Conservation (phyloP, 2,113 vertebrate species). For the Cochlearius cochlearius region DNA sequence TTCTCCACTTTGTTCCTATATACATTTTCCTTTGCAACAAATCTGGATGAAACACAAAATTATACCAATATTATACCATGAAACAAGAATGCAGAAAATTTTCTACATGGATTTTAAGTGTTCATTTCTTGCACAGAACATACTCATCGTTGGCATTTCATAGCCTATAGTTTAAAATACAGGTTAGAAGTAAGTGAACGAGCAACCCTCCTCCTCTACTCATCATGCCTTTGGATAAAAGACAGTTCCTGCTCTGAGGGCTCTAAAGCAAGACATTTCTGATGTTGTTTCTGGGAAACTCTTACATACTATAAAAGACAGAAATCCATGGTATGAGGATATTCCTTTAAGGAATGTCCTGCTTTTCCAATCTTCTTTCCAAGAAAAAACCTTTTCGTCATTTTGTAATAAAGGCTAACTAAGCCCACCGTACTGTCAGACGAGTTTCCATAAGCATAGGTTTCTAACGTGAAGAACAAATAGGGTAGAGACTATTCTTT, state of each 20-base stretch:
- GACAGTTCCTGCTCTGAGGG: not conserved
- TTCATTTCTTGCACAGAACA: not conserved
- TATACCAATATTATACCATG: not conserved
- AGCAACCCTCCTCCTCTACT: not conserved
- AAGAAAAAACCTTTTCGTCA: not conserved
- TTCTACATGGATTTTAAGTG: not conserved
- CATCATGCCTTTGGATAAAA: not conserved
- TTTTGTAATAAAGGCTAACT: not conserved
- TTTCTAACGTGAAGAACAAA: not conserved
- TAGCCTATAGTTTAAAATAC: not conserved
- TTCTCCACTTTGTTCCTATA: not conserved
- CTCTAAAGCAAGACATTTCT: not conserved
- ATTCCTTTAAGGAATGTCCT: not conserved
- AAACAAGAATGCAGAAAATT: not conserved
- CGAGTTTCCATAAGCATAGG: not conserved
- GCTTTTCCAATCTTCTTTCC: not conserved
- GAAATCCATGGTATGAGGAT: not conserved
- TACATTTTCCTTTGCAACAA: not conserved
- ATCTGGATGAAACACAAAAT: not conserved
- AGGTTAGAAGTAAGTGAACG: not conserved
- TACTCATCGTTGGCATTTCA: not conserved
- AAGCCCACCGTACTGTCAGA: not conserved
- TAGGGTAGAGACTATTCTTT: not conserved
- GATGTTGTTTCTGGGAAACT: not conserved
- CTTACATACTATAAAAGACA: not conserved